Percentiles rank a stretch among this genome's conserved stretches.
phyloP scores from a whole-genome alignment of 2,797 vertebrate genomes.

The Labroides dimidiatus region DNA sequence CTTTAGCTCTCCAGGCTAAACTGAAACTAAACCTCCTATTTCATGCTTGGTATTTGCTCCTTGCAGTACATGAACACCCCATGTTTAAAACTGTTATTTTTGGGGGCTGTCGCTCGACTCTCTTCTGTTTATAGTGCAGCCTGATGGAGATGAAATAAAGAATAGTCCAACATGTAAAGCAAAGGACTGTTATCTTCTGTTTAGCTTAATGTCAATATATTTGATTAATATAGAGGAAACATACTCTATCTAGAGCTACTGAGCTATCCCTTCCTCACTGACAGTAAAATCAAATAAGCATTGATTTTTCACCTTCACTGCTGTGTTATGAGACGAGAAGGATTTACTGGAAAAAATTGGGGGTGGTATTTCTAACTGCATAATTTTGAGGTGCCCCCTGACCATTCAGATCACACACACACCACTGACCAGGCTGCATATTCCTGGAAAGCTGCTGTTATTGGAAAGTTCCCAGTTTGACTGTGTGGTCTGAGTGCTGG shows the following conservation, averaged over 20 bases:
- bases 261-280: slow-evolving; percentile 8
- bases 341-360: slow-evolving; percentile 7
- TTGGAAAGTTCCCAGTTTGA: slow-evolving; percentile 19
- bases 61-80: slow-evolving; percentile 67
- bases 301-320: slow-evolving; percentile 33
- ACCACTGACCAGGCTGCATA: slow-evolving; percentile 30
- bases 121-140: slow-evolving; percentile 64
- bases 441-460: slow-evolving; percentile 48
- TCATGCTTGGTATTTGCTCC: slow-evolving; percentile 76
- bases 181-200: slow-evolving; percentile 13
- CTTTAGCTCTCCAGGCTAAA: slow-evolving; percentile 73
- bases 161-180: slow-evolving; percentile 42
- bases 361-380: slow-evolving; percentile 7
- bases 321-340: slow-evolving; percentile 8
- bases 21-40: slow-evolving; percentile 81
- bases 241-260: slow-evolving; percentile 1
- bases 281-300: slow-evolving; percentile 25
- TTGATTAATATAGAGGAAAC: slow-evolving; percentile 7
- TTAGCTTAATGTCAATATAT: slow-evolving; percentile 36
- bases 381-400: slow-evolving; percentile 19
- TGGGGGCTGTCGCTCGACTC: slow-evolving; percentile 66
- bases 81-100: slow-evolving; percentile 83
- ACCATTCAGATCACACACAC: slow-evolving; percentile 36
- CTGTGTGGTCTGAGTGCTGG: slow-evolving; percentile 47
- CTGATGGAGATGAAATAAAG: slow-evolving; percentile 51